Conservation (phyloP, 2,797 vertebrate genomes). For the Pachyuromys duprasi region DNA sequence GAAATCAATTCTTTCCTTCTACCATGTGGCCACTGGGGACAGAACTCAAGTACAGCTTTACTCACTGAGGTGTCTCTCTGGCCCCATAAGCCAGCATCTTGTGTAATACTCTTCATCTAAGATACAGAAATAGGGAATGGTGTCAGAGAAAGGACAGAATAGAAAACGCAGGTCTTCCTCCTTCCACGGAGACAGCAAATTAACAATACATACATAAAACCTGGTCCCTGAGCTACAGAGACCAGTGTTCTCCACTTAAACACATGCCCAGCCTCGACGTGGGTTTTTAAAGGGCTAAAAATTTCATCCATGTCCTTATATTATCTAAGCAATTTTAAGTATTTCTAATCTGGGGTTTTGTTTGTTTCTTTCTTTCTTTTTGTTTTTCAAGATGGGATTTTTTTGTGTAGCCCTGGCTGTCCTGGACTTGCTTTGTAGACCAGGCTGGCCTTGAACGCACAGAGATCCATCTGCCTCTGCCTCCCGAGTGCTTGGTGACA, state of each 20-base stretch:
- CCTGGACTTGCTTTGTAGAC: too few relatives aligned
- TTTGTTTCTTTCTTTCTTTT: too few relatives aligned
- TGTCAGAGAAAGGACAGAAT: not conserved
- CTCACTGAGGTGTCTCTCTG: not conserved
- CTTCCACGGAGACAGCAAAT: not conserved
- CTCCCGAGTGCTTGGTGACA: too few relatives aligned
- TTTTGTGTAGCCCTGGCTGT: too few relatives aligned
- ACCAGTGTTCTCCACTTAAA: not conserved
- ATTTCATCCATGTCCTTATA: not conserved
- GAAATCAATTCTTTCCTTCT: not conserved
- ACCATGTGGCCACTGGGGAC: not conserved
- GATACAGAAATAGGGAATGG: not conserved
- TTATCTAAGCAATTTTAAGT: not conserved
- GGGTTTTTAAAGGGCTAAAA: slow-evolving; percentile 14
- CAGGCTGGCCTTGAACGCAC: too few relatives aligned
- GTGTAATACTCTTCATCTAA: not conserved
- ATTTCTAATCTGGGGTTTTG: not conserved
- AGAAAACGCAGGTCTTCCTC: not conserved
- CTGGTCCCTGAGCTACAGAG: not conserved
- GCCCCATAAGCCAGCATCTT: not conserved
- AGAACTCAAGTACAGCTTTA: not conserved
- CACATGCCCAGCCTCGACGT: not conserved
- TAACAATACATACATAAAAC: not conserved
- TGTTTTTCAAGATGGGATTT: too few relatives aligned
- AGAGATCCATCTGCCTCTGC: too few relatives aligned